A percentile compares a stretch with the other conserved stretches of the same genome.
Evolutionary conservation across 2,797 vertebrate genomes (phyloP).

Genomic region (Enteromius treurensis): DNA sequence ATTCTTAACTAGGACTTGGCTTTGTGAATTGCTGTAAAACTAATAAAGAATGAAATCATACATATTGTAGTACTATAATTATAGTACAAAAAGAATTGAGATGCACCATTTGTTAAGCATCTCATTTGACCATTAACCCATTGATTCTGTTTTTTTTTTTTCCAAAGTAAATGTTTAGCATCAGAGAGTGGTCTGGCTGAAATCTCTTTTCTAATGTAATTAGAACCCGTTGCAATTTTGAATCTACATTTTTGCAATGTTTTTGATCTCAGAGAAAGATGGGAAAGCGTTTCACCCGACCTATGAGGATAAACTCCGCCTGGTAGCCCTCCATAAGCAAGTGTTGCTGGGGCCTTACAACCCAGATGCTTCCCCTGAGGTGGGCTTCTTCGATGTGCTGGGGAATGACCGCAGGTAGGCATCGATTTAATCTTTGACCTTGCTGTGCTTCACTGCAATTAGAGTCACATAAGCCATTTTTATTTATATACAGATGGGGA

Average conservation of each 20-base stretch:
- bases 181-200: too few species aligned
- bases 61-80: neutral
- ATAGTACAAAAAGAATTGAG: neutral
- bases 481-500: neutral
- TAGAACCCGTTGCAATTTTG: slow-evolving; percentile 19
- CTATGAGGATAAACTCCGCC: slow-evolving; percentile 95
- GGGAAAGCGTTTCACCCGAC: slow-evolving; percentile 98
- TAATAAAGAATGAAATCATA: too few species aligned
- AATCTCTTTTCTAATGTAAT: neutral
- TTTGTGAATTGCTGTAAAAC: neutral
- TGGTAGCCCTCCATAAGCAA: slow-evolving; percentile 95
- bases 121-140: neutral
- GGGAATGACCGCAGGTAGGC: slow-evolving; percentile 96
- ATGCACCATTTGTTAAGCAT: neutral
- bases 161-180: neutral
- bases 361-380: slow-evolving; percentile 93
- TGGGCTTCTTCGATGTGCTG: slow-evolving; percentile 98
- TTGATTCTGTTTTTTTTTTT: neutral
- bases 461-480: too few species aligned
- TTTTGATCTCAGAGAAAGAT: slow-evolving; percentile 87
- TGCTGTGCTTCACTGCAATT: too few species aligned
- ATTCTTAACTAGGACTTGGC: neutral
- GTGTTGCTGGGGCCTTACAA: slow-evolving; percentile 93
- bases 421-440: neutral
- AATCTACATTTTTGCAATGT: neutral